Evolutionary conservation across 2,888 invertebrate genomes (phyloP).

Genomic region (Calliphora vomitoria): DNA sequence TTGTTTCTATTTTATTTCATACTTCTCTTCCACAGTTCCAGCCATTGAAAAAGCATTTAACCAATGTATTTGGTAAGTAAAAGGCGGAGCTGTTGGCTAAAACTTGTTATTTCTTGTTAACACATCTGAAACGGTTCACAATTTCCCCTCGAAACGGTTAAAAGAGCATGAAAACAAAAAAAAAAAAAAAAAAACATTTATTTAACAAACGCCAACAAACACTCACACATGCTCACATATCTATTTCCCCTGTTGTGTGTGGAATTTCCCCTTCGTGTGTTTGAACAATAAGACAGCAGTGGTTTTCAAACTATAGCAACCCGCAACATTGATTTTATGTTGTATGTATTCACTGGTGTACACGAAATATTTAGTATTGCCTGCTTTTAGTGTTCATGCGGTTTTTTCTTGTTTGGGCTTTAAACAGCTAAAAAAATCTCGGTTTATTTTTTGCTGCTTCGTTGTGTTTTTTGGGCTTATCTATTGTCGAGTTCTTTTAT

Average conservation of each 20-base stretch:
- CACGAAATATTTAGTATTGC: slow-evolving; percentile 44
- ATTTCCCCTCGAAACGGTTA: slow-evolving; percentile 71
- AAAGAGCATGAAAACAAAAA: slow-evolving; percentile 8
- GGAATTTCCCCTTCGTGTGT: slow-evolving; percentile 16
- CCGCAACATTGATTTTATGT: slow-evolving; percentile 64
- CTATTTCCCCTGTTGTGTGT: slow-evolving; percentile 28
- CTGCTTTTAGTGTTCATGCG: slow-evolving; percentile 60
- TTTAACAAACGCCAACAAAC: not conserved
- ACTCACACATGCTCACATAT: slow-evolving; percentile 35
- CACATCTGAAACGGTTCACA: slow-evolving; percentile 62
- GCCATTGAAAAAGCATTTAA: slow-evolving; percentile 64
- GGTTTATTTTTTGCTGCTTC: slow-evolving; percentile 23
- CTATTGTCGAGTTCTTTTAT: slow-evolving; percentile 20
- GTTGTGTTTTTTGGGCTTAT: slow-evolving; percentile 24
- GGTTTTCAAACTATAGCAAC: slow-evolving; percentile 65
- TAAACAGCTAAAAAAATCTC: slow-evolving; percentile 46
- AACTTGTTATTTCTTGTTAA: slow-evolving; percentile 69
- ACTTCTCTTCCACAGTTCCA: slow-evolving; percentile 37
- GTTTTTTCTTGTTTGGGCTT: slow-evolving; percentile 28
- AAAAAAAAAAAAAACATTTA: slow-evolving; percentile 3
- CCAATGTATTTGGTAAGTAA: slow-evolving; percentile 42
- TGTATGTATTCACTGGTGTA: slow-evolving; percentile 18
- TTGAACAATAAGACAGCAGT: slow-evolving; percentile 50
- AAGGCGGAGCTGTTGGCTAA: slow-evolving; percentile 63
- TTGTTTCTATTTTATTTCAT: not conserved